Evolutionary conservation across 1,140 invertebrate species (phyloP), one percentile per base, ranked within the genome.

Genomic region (Drosophila tropicalis): DNA sequence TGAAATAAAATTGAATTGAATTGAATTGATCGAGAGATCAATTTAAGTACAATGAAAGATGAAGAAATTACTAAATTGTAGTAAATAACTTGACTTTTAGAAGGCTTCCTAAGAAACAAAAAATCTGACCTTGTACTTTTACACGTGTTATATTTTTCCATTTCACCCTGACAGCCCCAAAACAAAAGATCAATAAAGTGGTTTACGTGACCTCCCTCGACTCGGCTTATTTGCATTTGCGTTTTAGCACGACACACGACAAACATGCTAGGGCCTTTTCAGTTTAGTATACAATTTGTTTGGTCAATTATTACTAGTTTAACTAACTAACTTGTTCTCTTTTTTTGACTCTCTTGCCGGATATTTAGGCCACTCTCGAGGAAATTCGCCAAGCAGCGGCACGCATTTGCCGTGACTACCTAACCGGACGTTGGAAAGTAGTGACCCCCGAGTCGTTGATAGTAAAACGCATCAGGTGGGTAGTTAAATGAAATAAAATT

Each of bases 381-480:
- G 96, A 97, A 91, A 97, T 97, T 95, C 93, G 95, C 51, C 94
- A 96, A 72, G 95, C 96, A 74, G 96, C 97, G n/a, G 95, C 96
- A 5, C 94, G 95, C 76, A 96, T 98, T 81, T 98, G 97, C 93
- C 94, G 96, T 72, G 96, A 97, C 92, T 98, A 97, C 92, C 94
- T 98, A 36, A 95, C 96, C 76, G 97, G 97, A 6, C 95, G 96
- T 2, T 98, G 97, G 97, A 97, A 97, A 89, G 94, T 94, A 13
- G 96, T 97, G 9, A 95, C 94, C 5, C 93, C 95, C 0, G 92
- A 95, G 25, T 96, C 96, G 32, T 95, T 98, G 73, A 93, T 95
- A 36, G 95, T 97, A 51, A 96, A 95, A 86, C 94, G 96, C 58
- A 96, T 98, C 80, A 97, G 96, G 97, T 97, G 86, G 92, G 93